Base-by-base conservation (phyloP, 2,888 invertebrate genomes). In the Liodrosophila aerea region DNA sequence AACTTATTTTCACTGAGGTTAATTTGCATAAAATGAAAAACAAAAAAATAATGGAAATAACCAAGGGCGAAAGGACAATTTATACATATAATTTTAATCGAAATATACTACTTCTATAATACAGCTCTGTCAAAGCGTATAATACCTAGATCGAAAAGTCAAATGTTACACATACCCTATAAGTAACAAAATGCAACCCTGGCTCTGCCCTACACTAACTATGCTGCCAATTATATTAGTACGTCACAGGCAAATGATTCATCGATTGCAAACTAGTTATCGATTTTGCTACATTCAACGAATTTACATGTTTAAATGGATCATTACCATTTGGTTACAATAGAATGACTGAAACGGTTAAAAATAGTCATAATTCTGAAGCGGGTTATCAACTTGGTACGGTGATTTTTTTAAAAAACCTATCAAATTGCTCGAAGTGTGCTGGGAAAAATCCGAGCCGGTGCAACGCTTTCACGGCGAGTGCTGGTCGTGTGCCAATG, bases 361-460 rank as follows among this genome's bases (percentile, higher is more conserved):
- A 64, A 76, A 50, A 80, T 76, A 83, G 57, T 57, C 9, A 9
- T 22, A 49, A 39, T 70, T 41, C 65, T 47, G 60, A 60, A 58
- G 41, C 37, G 12, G 22, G 29, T 54, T 37, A 16, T 44, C 45
- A 13, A 47, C 18, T 37, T 7, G 34, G 18, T 46, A 50, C 43
- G 70, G 83, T 82, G 76, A 64, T 34, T 76, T 75, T 62, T 68
- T 61, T 64, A 43, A 45, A 15, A 44, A 54, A 58, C 22, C 22
- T 4, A 2, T 22, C 2, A 22, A 22, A 59, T 53, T 39, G 44
- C 5, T 59, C 39, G 22, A 67, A 64, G 65, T 57, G 40, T 15
- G 57, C 40, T 74, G 78, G 78, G 78, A 74, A 78, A 80, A 58
- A 34, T 58, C 74, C 76, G 44, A 7, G 33, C 18, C 37, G 27